These are phyloP conservation scores for Nasonia longicornis DNA, from an alignment of 1,140 invertebrate genomes.

Conservation along the genomic window DNA sequence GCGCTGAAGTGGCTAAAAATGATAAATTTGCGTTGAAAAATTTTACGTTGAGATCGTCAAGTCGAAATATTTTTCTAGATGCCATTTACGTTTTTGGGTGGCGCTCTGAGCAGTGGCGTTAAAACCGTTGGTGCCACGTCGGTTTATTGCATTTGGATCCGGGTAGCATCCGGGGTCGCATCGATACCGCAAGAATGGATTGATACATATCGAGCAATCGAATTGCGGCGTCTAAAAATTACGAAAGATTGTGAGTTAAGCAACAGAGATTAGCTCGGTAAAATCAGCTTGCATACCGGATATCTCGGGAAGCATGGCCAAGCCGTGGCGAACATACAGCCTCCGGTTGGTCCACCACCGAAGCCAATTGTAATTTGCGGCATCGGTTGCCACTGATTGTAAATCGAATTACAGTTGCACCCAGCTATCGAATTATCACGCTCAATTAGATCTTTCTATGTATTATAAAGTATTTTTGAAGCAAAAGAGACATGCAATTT, in stretches of 20 bases:
- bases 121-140: neutral
- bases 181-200: conserved; percentile 48
- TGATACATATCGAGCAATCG: conserved; percentile 56
- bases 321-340: conserved; percentile 14
- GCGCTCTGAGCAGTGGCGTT: neutral
- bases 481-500: too few relatives aligned
- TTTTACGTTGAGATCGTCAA: neutral
- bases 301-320: conserved; percentile 53
- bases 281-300: conserved; percentile 29
- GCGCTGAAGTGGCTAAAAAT: neutral
- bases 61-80: neutral
- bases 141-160: neutral
- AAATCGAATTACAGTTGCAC: conserved; percentile 34
- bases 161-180: conserved; percentile 52
- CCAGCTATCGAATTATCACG: conserved; percentile 33
- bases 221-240: conserved; percentile 36
- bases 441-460: neutral
- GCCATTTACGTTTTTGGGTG: neutral
- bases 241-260: neutral
- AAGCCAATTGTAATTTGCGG: conserved; percentile 59
- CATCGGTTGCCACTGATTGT: conserved; percentile 46
- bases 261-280: neutral
- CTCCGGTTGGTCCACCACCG: conserved; percentile 47
- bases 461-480: too few relatives aligned
- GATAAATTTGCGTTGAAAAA: neutral